Evolutionary conservation across 2,113 vertebrate species (phyloP).

Genomic region (Tragulus kanchil): DNA sequence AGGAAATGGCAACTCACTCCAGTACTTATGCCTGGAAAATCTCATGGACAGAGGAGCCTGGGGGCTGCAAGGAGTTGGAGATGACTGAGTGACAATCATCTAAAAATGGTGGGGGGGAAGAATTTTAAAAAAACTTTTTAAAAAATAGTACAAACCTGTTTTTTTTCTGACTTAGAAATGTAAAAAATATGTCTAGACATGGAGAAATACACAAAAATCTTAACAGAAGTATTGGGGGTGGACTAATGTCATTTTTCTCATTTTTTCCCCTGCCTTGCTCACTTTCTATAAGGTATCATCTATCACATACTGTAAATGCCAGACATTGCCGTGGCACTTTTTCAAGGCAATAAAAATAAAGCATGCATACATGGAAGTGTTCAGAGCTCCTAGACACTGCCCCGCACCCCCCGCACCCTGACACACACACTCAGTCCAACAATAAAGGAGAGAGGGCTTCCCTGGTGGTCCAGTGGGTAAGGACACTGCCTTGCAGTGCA

Average conservation of each 20-base stretch:
- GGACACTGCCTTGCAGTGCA: no score
- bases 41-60: neutral
- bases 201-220: neutral
- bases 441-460: no score
- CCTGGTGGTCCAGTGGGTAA: no score
- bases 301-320: neutral
- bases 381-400: neutral
- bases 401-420: neutral
- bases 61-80: neutral
- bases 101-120: fast-evolving
- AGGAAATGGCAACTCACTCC: neutral
- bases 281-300: neutral
- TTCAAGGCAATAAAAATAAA: neutral
- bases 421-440: neutral
- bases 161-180: neutral
- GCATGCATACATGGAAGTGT: neutral
- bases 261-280: neutral
- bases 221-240: neutral
- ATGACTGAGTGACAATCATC: neutral
- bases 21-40: neutral
- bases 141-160: neutral
- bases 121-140: neutral
- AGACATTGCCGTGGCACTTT: neutral
- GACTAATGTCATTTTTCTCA: neutral
- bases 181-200: neutral